These are phyloP conservation scores for Camelus dromedarius DNA, from an alignment of 2,113 vertebrate species.

Conservation along the genomic window DNA sequence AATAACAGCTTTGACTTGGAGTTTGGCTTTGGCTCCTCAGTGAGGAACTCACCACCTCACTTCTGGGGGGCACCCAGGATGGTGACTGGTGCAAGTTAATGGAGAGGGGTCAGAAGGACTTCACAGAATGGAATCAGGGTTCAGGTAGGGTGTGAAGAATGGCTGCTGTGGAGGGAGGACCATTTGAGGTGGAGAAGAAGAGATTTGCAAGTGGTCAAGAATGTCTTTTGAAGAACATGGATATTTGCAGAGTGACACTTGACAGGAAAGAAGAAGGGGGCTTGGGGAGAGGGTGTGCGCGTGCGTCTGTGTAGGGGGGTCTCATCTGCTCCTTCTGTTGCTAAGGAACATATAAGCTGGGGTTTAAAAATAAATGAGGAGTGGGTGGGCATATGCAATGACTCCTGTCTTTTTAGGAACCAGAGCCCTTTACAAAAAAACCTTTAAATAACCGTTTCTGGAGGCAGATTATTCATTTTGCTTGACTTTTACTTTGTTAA, in stretches of 20 bases:
- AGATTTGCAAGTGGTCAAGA: conserved; percentile 47
- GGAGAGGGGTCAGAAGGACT: background rate
- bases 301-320: conserved; percentile 73
- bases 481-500: conserved; percentile 74
- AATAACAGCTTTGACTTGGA: background rate
- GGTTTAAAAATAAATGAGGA: conserved; percentile 75
- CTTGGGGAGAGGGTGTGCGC: conserved; percentile 30
- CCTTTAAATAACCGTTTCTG: conserved; percentile 82
- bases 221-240: background rate
- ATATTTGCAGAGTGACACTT: conserved; percentile 40
- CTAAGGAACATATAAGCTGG: conserved; percentile 80
- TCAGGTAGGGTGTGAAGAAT: background rate
- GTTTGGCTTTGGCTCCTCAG: background rate
- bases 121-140: background rate
- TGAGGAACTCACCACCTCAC: background rate
- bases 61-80: background rate
- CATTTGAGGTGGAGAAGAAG: conserved; percentile 30
- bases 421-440: conserved; percentile 82
- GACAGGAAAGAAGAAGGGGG: background rate
- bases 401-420: conserved; percentile 79
- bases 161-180: background rate
- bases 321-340: conserved; percentile 78
- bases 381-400: conserved; percentile 75
- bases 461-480: conserved; percentile 77
- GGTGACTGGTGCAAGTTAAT: background rate